Evolutionary conservation across 2,888 invertebrate species (phyloP), one percentile per base, ranked within the genome.

Genomic region (Linnaemya vulpina): DNA sequence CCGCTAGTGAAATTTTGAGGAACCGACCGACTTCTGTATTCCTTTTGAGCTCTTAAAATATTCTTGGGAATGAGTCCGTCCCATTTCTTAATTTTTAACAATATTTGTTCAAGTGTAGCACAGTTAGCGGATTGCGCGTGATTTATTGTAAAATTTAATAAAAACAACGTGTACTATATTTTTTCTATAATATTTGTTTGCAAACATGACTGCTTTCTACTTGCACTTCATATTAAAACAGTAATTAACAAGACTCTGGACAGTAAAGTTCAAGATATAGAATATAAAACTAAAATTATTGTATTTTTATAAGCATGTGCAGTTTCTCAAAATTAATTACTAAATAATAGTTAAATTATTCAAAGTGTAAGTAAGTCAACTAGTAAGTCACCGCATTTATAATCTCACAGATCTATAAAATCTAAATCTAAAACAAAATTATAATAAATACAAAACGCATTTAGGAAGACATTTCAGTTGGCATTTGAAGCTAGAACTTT

Each of bases 191-290:
- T 78, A 60, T 58, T 35, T 68, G 25, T 73, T 71, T 58, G 35
- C 25, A 73, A 65, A 63, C 63, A 43, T 71, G 43, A 46, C 46
- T 35, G 60, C 60, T 43, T 74, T 74, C 25, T 51, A 62, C 71
- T 76, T 76, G 49, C 63, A 55, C 46, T 83, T 68, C 85, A 85
- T 78, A 60, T 86, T 83, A 80, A 86, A 82, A 80, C 89, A 90
- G 90, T 90, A 87, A 89, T 89, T 89, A 90, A 89, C 87, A 89
- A 87, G 87, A 86, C 90, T 88, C 86, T 89, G 87, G 46, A 87
- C 87, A 77, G 82, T 82, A 86, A 87, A 87, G 88, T 87, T 88
- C 86, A 83, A 82, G 63, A 82, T 63, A 82, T 67, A 82, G 53
- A 75, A 70, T 68, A 60, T 55, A 30, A 80, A 71, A 53, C 53